phyloP scores from a whole-genome alignment of 2,113 vertebrate genomes.

The Brienomyrus brachyistius region DNA sequence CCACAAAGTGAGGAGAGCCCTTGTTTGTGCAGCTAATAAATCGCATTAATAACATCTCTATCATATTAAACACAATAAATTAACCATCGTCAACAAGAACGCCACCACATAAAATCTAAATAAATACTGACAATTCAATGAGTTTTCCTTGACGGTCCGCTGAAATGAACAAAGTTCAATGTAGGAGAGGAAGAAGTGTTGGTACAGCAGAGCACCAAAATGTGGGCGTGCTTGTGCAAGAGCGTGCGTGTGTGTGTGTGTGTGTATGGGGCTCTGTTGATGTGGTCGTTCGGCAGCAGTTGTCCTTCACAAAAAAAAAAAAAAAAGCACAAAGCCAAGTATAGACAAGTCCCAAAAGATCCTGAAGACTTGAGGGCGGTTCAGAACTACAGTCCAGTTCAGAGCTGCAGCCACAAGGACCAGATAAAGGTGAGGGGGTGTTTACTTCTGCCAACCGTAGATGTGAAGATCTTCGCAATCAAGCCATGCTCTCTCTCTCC shows the following conservation, averaged over 20 bases:
- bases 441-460: neutral
- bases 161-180: neutral
- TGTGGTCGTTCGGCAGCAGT: neutral
- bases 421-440: neutral
- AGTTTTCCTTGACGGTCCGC: neutral
- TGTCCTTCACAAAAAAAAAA: neutral
- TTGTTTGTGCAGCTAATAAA: neutral
- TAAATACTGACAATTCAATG: neutral
- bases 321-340: neutral
- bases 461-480: conserved; percentile 4
- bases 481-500: conserved; percentile 43
- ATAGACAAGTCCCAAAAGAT: neutral
- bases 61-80: neutral
- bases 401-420: neutral
- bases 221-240: neutral
- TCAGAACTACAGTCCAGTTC: neutral
- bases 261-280: neutral
- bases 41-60: neutral
- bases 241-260: neutral
- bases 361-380: neutral
- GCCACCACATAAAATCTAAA: neutral
- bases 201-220: neutral
- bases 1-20: neutral
- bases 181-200: neutral
- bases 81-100: neutral